These are phyloP conservation scores for Ooceraea biroi DNA, from an alignment of 1,140 invertebrate species.

Conservation along the genomic window DNA sequence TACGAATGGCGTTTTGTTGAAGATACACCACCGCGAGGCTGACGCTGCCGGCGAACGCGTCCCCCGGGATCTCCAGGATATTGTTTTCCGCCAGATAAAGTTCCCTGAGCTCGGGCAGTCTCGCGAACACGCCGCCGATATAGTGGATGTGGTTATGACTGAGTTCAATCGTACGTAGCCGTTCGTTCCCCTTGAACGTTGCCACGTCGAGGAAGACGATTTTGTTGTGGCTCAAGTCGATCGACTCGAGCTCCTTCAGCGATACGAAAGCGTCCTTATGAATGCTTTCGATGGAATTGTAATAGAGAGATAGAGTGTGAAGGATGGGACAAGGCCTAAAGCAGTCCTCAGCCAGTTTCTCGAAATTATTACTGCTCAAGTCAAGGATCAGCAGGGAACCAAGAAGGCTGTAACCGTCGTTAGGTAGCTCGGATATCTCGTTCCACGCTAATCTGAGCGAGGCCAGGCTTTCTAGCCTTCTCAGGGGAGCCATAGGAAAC, in stretches of 20 bases:
- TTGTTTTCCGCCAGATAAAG: conserved; percentile 96
- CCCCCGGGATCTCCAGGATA: conserved; percentile 93
- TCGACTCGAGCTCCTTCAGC: conserved; percentile 91
- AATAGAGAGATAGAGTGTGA: conserved; percentile 92
- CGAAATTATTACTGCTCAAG: conserved; percentile 94
- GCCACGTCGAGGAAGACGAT: conserved; percentile 91
- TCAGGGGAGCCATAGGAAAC: conserved; percentile 93
- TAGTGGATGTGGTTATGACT: conserved; percentile 96
- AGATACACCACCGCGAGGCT: conserved; percentile 94
- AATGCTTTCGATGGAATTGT: conserved; percentile 93
- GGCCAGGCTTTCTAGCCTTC: conserved; percentile 91
- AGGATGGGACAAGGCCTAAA: conserved; percentile 93
- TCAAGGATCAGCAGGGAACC: conserved; percentile 92
- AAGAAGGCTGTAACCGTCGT: conserved; percentile 90
- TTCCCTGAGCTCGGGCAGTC: conserved; percentile 91
- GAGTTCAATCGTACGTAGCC: conserved; percentile 93
- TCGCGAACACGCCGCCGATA: conserved; percentile 92
- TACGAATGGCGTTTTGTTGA: conserved; percentile 94
- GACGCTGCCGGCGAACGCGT: conserved; percentile 92
- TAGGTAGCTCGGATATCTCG: conserved; percentile 90
- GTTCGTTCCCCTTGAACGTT: conserved; percentile 91
- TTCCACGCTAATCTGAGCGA: conserved; percentile 94
- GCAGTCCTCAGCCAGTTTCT: conserved; percentile 90
- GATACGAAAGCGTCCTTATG: conserved; percentile 92
- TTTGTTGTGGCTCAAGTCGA: conserved; percentile 95